Conservation (phyloP, 2,113 vertebrate species). For the Emydura subglobosa region DNA sequence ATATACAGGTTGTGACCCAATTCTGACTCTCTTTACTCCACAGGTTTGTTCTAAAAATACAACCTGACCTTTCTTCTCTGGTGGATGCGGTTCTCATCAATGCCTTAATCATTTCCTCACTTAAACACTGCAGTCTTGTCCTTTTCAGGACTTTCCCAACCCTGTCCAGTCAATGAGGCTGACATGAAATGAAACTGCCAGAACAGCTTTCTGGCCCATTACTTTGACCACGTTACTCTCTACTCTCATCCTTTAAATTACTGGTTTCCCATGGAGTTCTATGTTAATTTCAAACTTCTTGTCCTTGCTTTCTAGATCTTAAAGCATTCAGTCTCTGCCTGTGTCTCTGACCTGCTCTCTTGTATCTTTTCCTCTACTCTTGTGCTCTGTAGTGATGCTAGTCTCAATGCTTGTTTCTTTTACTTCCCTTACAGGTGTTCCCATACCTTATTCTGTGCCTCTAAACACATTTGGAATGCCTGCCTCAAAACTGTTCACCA, state of each 20-base stretch:
- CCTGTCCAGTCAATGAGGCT: background rate
- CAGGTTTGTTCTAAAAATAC: background rate
- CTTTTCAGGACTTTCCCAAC: background rate
- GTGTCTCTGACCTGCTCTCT: background rate
- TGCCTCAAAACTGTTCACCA: fast-evolving
- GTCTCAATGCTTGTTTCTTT: background rate
- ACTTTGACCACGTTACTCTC: background rate
- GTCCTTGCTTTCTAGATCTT: background rate
- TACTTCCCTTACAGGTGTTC: background rate
- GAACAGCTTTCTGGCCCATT: background rate
- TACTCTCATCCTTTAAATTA: background rate
- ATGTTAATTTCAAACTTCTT: background rate
- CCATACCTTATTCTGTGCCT: background rate
- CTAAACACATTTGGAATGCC: background rate
- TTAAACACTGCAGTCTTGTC: background rate
- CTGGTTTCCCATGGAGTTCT: background rate
- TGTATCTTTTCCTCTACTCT: background rate
- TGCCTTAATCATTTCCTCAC: background rate
- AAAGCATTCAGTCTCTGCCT: background rate
- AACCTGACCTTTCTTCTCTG: background rate
- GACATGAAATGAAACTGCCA: background rate
- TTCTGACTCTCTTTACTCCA: background rate
- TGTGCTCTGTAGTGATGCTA: background rate
- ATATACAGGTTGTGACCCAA: background rate
- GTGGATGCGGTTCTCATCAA: background rate